Conservation (phyloP, 1,140 invertebrate genomes). For the Diplogasteroides magnus region DNA sequence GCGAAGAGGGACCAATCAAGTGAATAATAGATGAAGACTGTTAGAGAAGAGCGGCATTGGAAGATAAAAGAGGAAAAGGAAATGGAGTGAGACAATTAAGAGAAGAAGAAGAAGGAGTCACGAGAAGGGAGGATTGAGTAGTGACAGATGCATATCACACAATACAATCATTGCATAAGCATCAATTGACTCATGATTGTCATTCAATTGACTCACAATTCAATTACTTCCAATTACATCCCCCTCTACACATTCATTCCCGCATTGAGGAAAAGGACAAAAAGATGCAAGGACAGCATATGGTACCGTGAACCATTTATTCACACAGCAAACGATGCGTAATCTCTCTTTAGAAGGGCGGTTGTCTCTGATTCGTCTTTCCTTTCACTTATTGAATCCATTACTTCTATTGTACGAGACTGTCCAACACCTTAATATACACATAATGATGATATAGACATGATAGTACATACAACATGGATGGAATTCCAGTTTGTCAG, state of each 20-base stretch:
- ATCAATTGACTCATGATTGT: too few relatives aligned
- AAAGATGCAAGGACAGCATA: background rate
- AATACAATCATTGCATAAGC: too few relatives aligned
- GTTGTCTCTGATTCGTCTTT: slow-evolving; percentile 41
- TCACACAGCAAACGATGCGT: slow-evolving; percentile 43
- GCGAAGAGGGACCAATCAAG: background rate
- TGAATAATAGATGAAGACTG: too few relatives aligned
- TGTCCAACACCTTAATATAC: slow-evolving; percentile 47
- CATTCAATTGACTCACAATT: too few relatives aligned
- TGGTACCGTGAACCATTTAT: background rate
- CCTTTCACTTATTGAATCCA: slow-evolving; percentile 45
- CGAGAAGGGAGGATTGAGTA: too few relatives aligned
- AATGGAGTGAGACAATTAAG: too few relatives aligned
- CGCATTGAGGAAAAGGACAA: background rate
- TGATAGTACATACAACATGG: slow-evolving; percentile 39
- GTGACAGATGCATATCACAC: too few relatives aligned
- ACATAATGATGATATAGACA: background rate
- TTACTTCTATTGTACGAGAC: slow-evolving; percentile 52
- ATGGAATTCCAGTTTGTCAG: slow-evolving; percentile 54
- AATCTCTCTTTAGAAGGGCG: slow-evolving; percentile 48
- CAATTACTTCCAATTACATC: background rate
- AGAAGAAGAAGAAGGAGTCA: background rate
- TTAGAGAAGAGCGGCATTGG: too few relatives aligned
- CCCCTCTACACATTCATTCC: too few relatives aligned
- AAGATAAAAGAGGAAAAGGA: background rate